phyloP scores from a whole-genome alignment of 1,140 invertebrate genomes.

The Nasonia giraulti region DNA sequence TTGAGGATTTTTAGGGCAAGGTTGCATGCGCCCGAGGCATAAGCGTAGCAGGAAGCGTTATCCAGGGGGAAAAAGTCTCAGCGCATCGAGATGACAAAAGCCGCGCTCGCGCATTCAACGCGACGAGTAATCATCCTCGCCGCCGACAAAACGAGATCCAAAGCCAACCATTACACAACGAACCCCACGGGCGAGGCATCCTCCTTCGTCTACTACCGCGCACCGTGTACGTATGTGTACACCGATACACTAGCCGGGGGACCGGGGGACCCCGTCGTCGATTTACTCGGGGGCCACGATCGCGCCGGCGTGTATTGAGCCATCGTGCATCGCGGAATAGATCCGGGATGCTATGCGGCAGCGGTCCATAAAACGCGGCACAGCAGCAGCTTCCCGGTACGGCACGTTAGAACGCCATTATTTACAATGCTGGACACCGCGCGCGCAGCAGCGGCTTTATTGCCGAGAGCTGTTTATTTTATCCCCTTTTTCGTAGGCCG shows the following conservation, averaged over 20 bases:
- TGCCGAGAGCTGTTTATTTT: slow-evolving; percentile 70
- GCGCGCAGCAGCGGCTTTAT: slow-evolving; percentile 64
- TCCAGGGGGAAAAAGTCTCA: background rate
- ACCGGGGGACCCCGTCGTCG: background rate
- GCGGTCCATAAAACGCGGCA: slow-evolving; percentile 65
- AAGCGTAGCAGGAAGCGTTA: background rate
- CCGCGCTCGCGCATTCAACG: too few relatives aligned
- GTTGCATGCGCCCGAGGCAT: background rate
- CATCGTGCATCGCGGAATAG: slow-evolving; percentile 60
- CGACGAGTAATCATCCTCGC: background rate
- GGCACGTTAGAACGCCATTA: slow-evolving; percentile 62
- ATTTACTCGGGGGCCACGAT: background rate
- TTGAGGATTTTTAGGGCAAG: background rate
- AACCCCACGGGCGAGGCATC: background rate
- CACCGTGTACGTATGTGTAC: background rate
- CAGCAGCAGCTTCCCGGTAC: slow-evolving; percentile 49
- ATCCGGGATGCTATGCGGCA: slow-evolving; percentile 67
- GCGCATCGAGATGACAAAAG: background rate
- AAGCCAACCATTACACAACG: background rate
- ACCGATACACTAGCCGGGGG: background rate
- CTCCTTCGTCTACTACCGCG: background rate
- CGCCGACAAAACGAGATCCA: too few relatives aligned
- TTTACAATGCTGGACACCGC: slow-evolving; percentile 70
- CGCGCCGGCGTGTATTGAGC: slow-evolving; percentile 63
- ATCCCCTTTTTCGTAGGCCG: slow-evolving; percentile 57